Evolutionary conservation across 2,113 vertebrate species (phyloP), one percentile per base, ranked within the genome.

Genomic region (Jacana jacana): DNA sequence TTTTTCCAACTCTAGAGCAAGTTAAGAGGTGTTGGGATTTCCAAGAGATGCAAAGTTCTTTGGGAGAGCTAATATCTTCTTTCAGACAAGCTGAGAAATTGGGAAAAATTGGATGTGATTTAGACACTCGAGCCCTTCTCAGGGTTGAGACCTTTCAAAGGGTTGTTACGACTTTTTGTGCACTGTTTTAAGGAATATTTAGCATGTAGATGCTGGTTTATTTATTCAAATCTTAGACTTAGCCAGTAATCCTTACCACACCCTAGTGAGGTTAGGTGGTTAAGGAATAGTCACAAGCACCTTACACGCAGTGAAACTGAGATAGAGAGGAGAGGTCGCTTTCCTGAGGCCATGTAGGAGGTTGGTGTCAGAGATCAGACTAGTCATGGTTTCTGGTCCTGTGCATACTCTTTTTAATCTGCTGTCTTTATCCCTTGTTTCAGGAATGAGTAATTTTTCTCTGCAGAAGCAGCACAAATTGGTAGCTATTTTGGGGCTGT

Each of bases 331-430:
- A 70, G 44, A 96, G 52, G 49, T 84, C 83, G 28, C 77, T 93
- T 69, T 72, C 73, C 91, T 82, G 82, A 70, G 83, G 88, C 81
- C 3, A 0, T 31, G 16, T 9, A 81, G 76, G 80, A 88, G 92
- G 85, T 54, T 0, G 1, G 33, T 35, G 58, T 10, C 42, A 51
- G 61, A 52, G 57, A 64, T 81, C 75, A 63, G 66, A 51, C 35
- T 48, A 48, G 65, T 92, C 44, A 28, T 35, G 76, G 80, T 91
- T 96, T 85, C 88, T 96, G 92, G 28, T 92, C 68, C 51, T 86
- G 40, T 48, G 27, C 70, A 35, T 51, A 65, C 65, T 49, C 80
- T 86, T 65, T 52, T 55, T 55, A 78, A 86, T 63, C 54, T 82
- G 60, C 42, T 40, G 11, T 44, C 87, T 90, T 33, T 33, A 31